These are phyloP conservation scores for Agapostemon virescens DNA, from an alignment of 2,888 invertebrate species.

Conservation along the genomic window DNA sequence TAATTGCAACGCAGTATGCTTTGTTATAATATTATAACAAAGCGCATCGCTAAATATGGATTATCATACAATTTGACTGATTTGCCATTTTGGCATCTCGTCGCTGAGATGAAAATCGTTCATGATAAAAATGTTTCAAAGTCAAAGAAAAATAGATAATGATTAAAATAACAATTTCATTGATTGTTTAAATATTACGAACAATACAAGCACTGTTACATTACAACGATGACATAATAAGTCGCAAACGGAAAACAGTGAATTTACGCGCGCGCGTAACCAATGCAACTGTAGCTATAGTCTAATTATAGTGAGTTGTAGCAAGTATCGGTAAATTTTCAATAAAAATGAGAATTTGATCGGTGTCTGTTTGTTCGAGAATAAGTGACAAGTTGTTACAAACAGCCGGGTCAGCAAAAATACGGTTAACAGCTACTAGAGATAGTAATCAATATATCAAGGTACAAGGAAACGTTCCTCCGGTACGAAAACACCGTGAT, in stretches of 20 bases:
- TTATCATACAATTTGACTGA: too few relatives aligned
- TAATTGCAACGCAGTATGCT: neutral
- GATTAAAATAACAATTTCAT: neutral
- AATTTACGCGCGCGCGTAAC: constrained; percentile 13
- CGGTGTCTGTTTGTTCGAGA: neutral
- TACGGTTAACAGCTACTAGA: neutral
- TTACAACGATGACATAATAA: constrained; percentile 26
- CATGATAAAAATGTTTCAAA: neutral
- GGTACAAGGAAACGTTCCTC: neutral
- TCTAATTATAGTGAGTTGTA: constrained; percentile 4
- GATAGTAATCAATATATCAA: neutral
- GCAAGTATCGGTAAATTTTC: neutral
- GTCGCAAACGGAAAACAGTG: constrained; percentile 14
- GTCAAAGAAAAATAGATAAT: neutral
- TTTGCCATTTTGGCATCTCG: neutral
- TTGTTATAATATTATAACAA: too few relatives aligned
- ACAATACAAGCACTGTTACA: neutral
- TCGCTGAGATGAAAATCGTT: neutral
- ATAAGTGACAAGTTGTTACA: neutral
- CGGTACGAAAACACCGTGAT: neutral
- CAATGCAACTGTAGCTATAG: constrained; percentile 5
- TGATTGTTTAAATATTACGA: neutral
- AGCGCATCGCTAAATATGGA: too few relatives aligned
- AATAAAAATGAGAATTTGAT: neutral
- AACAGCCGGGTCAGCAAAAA: neutral